These are phyloP conservation scores for Ibycter americanus DNA, from an alignment of 2,797 vertebrate species.

Conservation along the genomic window DNA sequence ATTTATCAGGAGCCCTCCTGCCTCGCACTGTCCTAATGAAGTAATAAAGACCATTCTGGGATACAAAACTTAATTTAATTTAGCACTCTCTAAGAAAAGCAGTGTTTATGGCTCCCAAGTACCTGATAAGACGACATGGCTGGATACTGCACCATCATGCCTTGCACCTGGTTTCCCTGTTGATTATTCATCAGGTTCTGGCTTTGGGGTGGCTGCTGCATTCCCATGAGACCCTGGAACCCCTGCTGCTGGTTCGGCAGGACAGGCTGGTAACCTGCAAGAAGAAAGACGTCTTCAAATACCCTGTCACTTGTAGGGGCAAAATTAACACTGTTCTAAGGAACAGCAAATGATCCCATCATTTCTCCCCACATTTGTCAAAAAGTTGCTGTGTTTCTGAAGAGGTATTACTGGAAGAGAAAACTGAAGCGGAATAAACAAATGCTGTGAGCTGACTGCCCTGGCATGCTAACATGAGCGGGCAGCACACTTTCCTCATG, in stretches of 20 bases:
- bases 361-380: rapidly evolving
- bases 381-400: not conserved
- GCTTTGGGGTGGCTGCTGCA: constrained; percentile 84
- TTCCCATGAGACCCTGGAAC: constrained; percentile 82
- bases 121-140: constrained; percentile 88
- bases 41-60: not conserved
- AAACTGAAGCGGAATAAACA: not conserved
- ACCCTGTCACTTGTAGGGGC: not conserved
- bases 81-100: not conserved
- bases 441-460: not conserved
- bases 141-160: constrained; percentile 88
- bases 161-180: constrained; percentile 82
- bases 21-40: not conserved
- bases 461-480: not conserved
- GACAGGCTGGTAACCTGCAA: constrained; percentile 85
- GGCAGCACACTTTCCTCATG: rapidly evolving
- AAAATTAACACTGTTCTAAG: not conserved
- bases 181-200: constrained; percentile 81
- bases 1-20: not conserved
- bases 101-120: not conserved
- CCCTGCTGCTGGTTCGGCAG: constrained; percentile 82
- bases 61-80: not conserved
- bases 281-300: not conserved
- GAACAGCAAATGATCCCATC: not conserved
- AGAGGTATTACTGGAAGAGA: not conserved